Percentiles rank a stretch among this genome's conserved stretches.
These are phyloP conservation scores for Ceratosolen fusciceps DNA, from an alignment of 1,140 invertebrate genomes.

Conservation along the genomic window DNA sequence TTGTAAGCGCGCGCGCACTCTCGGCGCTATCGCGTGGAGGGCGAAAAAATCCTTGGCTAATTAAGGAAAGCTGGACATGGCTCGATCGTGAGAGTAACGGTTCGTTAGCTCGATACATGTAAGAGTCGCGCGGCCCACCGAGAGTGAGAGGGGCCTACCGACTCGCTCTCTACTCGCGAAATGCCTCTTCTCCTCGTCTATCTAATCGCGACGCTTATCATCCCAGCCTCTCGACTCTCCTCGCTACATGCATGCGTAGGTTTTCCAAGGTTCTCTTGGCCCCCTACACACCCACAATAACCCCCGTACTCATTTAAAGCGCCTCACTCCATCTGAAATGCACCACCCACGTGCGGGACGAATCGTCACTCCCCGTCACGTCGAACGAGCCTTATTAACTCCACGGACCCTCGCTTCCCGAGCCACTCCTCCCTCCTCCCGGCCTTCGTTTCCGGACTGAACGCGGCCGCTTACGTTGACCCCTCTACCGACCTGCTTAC, in stretches of 20 bases:
- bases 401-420: too few relatives aligned
- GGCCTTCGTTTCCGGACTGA: neutral
- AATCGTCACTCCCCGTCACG: neutral
- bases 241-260: neutral
- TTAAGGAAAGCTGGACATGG: neutral
- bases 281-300: too few relatives aligned
- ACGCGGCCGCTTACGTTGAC: neutral
- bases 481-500: neutral
- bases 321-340: too few relatives aligned
- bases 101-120: neutral
- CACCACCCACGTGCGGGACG: too few relatives aligned
- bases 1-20: too few relatives aligned
- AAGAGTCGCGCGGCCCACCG: neutral
- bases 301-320: too few relatives aligned
- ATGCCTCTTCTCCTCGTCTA: neutral
- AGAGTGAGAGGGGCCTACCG: neutral
- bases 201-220: constrained; percentile 21
- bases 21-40: neutral
- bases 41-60: neutral
- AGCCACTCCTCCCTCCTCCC: neutral
- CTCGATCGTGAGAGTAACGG: neutral
- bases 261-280: too few relatives aligned
- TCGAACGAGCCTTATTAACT: too few relatives aligned
- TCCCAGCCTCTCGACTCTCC: neutral
- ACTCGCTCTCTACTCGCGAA: neutral